Evolutionary conservation across 1,140 invertebrate genomes (phyloP), one percentile per base, ranked within the genome.

Genomic region (Mactra quadrangularis): DNA sequence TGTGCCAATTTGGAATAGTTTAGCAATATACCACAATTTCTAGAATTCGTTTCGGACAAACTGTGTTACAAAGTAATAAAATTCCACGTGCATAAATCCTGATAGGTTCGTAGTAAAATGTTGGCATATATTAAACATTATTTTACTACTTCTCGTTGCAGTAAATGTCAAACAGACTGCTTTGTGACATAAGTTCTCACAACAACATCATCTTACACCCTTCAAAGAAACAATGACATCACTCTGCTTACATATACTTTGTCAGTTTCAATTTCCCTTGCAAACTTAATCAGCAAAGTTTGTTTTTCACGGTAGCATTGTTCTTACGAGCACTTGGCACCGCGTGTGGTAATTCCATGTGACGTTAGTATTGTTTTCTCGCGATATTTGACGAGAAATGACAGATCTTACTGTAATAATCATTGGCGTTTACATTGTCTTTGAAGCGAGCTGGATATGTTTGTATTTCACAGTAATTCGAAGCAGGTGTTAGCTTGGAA

Each of bases 311-410:
- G 7, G 38, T 27, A 9, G 41, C 62, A 19, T 66, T 66, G 62
- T 66, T 66, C 62, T 6, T 45, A 66, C 38, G 35, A 66, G 22
- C 15, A 47, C 13, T n/a, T 66, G 62, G 62, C 62, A 66, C 62
- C 22, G 41, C 38, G n/a, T 33, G 35, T 38, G 62, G 25, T 66
- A 66, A 66, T 66, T 47, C 15, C 4, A 22, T 66, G 62, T 47
- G 62, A 66, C 62, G 62, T 47, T 41, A 41, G 62, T 66, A 66
- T 66, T 66, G 62, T 66, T 41, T 66, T 66, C 62, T 66, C 62
- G 62, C 62, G 62, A 66, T 33, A 66, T 41, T 2, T 66, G 62
- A 45, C 62, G 62, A 66, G 62, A 47, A 41, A 9, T 66, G 62
- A 45, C 62, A 35, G 41, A 22, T 25, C 41, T 66, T 66, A 38